These are phyloP conservation scores for Bactericera cockerelli DNA, from an alignment of 1,140 invertebrate genomes.

Conservation along the genomic window DNA sequence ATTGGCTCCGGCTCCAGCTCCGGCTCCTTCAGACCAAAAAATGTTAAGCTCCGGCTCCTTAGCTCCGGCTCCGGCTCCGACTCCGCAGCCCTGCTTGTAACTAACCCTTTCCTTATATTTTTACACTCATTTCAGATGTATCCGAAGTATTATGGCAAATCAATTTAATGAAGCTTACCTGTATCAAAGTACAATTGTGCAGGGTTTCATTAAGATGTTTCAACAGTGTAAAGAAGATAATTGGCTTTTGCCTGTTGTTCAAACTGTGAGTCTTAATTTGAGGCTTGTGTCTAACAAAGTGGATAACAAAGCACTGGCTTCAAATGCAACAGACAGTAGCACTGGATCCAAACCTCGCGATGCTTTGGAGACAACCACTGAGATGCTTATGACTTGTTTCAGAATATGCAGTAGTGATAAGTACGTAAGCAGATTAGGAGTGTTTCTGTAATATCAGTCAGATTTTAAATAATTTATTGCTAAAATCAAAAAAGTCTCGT, in stretches of 20 bases:
- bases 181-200: slow-evolving; percentile 59
- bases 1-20: too few species aligned
- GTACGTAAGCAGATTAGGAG: slow-evolving; percentile 33
- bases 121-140: slow-evolving; percentile 36
- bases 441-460: slow-evolving; percentile 9
- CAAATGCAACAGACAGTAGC: slow-evolving; percentile 30
- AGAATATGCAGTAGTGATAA: slow-evolving; percentile 91
- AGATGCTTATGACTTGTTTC: slow-evolving; percentile 86
- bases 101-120: too few species aligned
- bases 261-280: slow-evolving; percentile 73
- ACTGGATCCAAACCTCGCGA: slow-evolving; percentile 46
- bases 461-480: background rate
- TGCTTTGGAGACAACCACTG: slow-evolving; percentile 83
- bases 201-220: slow-evolving; percentile 65
- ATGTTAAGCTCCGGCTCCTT: too few species aligned
- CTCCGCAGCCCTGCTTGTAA: too few species aligned
- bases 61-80: too few species aligned
- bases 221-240: slow-evolving; percentile 88
- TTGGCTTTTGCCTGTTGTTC: slow-evolving; percentile 86
- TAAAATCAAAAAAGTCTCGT: too few species aligned
- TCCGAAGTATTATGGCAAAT: slow-evolving; percentile 42
- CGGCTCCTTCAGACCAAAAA: too few species aligned
- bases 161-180: slow-evolving; percentile 62
- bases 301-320: slow-evolving; percentile 37
- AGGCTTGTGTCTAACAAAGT: slow-evolving; percentile 65